Evolutionary conservation across 2,113 vertebrate species (phyloP).

Genomic region (Chionodraco myersi): DNA sequence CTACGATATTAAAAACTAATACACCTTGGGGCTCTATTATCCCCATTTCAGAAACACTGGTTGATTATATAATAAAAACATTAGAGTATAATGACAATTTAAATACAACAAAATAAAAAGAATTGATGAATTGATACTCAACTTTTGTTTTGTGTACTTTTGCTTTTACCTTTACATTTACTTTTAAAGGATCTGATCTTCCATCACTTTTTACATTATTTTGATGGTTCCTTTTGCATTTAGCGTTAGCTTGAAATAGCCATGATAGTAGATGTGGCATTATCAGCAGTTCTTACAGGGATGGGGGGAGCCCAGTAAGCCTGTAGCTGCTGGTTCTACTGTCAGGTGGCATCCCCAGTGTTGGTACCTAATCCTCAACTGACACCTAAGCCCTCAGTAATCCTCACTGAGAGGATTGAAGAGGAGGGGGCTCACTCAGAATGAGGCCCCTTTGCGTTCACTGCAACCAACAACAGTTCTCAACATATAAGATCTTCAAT

Average conservation of each 20-base stretch:
- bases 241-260: no score
- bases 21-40: no score
- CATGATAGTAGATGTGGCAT: conserved; percentile 3
- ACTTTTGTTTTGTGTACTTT: no score
- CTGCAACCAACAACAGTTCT: conserved; percentile 22
- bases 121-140: no score
- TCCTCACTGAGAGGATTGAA: conserved; percentile 49
- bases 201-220: not conserved
- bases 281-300: not conserved
- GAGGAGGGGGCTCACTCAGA: conserved; percentile 27
- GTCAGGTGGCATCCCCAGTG: conserved; percentile 27
- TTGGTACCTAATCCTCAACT: conserved; percentile 40
- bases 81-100: no score
- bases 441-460: conserved; percentile 35
- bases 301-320: conserved; percentile 28
- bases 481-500: conserved; percentile 3
- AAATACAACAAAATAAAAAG: no score
- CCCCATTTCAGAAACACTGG: no score
- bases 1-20: no score
- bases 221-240: not conserved
- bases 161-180: not conserved
- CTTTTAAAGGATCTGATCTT: not conserved
- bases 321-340: conserved; percentile 14
- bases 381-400: conserved; percentile 61
- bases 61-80: no score